Conservation (phyloP, 2,797 vertebrate species). For the Sparus aurata region DNA sequence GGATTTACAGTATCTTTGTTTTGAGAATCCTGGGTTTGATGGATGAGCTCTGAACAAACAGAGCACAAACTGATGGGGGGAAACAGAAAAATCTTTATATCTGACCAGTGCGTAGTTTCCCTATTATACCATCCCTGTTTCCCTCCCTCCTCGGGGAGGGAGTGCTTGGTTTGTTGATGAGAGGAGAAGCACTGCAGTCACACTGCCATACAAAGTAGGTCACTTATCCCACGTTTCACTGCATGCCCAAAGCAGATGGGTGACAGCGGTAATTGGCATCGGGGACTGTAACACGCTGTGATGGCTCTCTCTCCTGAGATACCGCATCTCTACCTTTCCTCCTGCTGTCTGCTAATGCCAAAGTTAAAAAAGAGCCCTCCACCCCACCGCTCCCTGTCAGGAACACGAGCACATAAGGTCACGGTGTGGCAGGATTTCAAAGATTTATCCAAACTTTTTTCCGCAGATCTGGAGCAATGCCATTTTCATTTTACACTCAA, state of each 20-base stretch:
- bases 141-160: conserved; percentile 40
- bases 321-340: conserved; percentile 57
- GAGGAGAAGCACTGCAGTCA: conserved; percentile 66
- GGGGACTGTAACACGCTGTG: conserved; percentile 61
- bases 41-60: neutral
- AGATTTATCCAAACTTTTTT: conserved; percentile 31
- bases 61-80: conserved; percentile 6
- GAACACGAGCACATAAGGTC: conserved; percentile 52
- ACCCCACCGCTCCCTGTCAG: conserved; percentile 4
- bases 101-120: conserved; percentile 26
- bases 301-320: conserved; percentile 69
- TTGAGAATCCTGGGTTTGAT: neutral
- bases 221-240: conserved; percentile 76
- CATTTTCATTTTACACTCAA: conserved; percentile 24
- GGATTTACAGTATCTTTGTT: neutral
- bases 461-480: conserved; percentile 31
- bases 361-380: conserved; percentile 29
- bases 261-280: conserved; percentile 83
- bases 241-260: conserved; percentile 78
- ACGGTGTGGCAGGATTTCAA: conserved; percentile 38
- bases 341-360: conserved; percentile 57
- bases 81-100: conserved; percentile 23
- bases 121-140: conserved; percentile 29
- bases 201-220: conserved; percentile 79
- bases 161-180: conserved; percentile 64